Conservation (phyloP, 2,888 invertebrate species). For the Perizoma affinitatum region DNA sequence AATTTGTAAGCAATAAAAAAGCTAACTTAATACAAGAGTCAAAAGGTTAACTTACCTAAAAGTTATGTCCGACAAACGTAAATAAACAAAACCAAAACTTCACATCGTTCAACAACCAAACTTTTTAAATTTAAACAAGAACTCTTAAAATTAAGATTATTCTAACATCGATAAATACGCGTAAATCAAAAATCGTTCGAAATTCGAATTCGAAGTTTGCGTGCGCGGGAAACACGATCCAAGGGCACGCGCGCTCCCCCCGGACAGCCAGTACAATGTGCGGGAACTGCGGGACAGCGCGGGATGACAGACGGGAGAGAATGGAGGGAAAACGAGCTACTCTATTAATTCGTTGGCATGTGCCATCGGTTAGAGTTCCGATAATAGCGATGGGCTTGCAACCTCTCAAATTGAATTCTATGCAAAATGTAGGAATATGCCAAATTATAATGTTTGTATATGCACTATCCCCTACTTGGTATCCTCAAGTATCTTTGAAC, state of each 20-base stretch:
- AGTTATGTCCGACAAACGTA: constrained; percentile 20
- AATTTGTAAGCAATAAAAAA: neutral
- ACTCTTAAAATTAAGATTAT: constrained; percentile 11
- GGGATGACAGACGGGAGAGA: constrained; percentile 40
- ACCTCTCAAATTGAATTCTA: too few relatives aligned
- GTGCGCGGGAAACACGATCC: constrained; percentile 30
- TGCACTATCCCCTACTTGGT: too few relatives aligned
- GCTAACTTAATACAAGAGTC: constrained; percentile 29
- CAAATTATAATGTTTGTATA: too few relatives aligned
- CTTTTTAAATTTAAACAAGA: constrained; percentile 16
- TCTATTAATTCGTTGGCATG: neutral
- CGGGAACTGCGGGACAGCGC: constrained; percentile 39
- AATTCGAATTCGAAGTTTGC: constrained; percentile 47
- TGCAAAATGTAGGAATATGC: too few relatives aligned
- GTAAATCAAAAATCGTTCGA: constrained; percentile 34
- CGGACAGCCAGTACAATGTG: constrained; percentile 64
- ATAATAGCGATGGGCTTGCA: too few relatives aligned
- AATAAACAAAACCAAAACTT: constrained; percentile 16
- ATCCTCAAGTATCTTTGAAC: too few relatives aligned
- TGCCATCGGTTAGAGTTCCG: too few relatives aligned
- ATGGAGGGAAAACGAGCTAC: constrained; percentile 30
- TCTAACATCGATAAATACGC: constrained; percentile 16
- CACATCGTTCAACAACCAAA: constrained; percentile 7
- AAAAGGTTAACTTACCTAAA: constrained; percentile 39
- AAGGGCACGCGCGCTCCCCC: constrained; percentile 61